Conservation (phyloP, 2,113 vertebrate species). For the Catagonus wagneri region DNA sequence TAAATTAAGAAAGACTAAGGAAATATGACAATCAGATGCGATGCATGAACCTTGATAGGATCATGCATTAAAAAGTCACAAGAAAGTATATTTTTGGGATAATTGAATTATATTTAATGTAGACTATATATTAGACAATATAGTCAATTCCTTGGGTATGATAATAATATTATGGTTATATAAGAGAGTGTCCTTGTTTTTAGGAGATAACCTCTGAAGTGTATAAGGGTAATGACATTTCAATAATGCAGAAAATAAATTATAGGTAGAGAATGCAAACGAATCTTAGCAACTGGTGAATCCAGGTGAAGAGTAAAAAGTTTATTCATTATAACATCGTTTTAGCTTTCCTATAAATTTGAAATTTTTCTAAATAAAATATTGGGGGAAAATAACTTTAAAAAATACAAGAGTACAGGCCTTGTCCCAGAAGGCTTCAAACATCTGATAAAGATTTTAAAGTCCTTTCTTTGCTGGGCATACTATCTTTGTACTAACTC, state of each 20-base stretch:
- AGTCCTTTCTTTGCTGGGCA: neutral
- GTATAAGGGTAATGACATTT: neutral
- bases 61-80: neutral
- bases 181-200: neutral
- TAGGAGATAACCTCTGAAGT: neutral
- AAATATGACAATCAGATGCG: neutral
- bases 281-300: neutral
- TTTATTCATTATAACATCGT: neutral
- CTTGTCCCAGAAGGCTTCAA: neutral
- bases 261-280: neutral
- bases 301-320: neutral
- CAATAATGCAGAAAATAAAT: neutral
- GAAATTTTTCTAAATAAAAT: constrained; percentile 33
- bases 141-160: neutral
- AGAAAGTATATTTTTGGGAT: neutral
- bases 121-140: neutral
- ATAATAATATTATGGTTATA: neutral
- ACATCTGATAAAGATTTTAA: neutral
- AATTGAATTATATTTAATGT: neutral
- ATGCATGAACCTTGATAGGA: neutral
- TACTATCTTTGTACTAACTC: neutral
- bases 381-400: neutral
- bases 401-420: neutral
- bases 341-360: neutral
- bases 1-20: neutral